Conservation (phyloP, 2,888 invertebrate genomes). For the Altica lythri region DNA sequence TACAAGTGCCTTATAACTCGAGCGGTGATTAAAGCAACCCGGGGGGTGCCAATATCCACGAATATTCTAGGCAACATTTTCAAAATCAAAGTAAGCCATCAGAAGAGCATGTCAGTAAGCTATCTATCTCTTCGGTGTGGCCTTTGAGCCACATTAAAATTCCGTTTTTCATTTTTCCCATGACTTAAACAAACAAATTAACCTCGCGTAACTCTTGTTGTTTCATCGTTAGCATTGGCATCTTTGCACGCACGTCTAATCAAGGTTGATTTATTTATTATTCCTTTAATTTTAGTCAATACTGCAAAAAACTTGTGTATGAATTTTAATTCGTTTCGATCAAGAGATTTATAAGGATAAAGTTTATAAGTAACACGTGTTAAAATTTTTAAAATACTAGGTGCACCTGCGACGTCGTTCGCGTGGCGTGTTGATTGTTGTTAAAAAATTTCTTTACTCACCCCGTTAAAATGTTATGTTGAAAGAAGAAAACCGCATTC, state of each 20-base stretch:
- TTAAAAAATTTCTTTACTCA: too few relatives aligned
- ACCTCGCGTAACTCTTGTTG: conserved; percentile 49
- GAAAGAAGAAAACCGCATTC: too few relatives aligned
- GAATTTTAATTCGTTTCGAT: too few relatives aligned
- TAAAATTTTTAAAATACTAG: too few relatives aligned
- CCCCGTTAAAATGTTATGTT: too few relatives aligned
- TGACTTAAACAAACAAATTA: conserved; percentile 55
- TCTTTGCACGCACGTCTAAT: conserved; percentile 37
- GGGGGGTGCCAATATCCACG: conserved; percentile 24
- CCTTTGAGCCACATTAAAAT: conserved; percentile 46
- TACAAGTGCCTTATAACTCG: conserved; percentile 1
- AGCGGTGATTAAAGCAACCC: conserved; percentile 25
- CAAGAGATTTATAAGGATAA: too few relatives aligned
- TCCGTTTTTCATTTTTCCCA: conserved; percentile 49
- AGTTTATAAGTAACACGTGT: too few relatives aligned
- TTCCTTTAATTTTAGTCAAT: not conserved
- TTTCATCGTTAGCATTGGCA: conserved; percentile 41
- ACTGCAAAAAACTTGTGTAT: conserved; percentile 1
- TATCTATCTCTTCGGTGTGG: conserved; percentile 46
- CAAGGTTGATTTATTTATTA: conserved; percentile 46
- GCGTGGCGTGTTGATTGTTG: too few relatives aligned
- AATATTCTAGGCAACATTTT: conserved; percentile 22
- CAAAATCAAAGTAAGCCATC: conserved; percentile 40
- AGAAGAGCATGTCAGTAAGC: conserved; percentile 44
- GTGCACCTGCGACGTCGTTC: too few relatives aligned